These are phyloP conservation scores for Strix uralensis DNA, from an alignment of 2,113 vertebrate species.

Conservation along the genomic window DNA sequence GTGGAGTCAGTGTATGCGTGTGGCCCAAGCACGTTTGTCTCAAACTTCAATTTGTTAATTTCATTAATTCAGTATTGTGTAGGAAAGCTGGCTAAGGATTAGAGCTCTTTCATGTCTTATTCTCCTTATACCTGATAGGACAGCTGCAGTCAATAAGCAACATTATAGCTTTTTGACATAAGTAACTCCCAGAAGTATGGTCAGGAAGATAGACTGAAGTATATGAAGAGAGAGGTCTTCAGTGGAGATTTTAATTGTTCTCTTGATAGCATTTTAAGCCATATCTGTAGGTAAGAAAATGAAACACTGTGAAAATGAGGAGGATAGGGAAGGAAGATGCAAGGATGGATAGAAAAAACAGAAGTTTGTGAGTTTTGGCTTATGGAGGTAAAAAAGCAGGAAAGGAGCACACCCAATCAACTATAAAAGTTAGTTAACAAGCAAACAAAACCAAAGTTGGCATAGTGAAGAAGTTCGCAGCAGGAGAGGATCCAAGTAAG, in stretches of 20 bases:
- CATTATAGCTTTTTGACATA: neutral
- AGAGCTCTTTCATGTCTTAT: neutral
- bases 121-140: neutral
- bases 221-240: neutral
- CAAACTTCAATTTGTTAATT: neutral
- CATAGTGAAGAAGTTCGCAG: neutral
- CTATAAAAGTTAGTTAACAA: neutral
- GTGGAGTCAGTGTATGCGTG: neutral
- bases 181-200: neutral
- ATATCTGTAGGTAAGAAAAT: neutral
- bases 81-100: neutral
- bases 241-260: neutral
- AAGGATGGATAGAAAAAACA: neutral
- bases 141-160: neutral
- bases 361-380: neutral
- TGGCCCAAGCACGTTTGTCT: neutral
- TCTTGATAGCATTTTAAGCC: neutral
- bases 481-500: neutral
- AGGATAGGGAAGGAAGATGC: neutral
- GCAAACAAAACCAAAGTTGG: neutral
- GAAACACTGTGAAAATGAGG: neutral
- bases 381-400: neutral
- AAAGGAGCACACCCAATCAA: neutral
- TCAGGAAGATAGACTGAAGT: neutral
- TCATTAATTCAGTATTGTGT: neutral